Conservation (phyloP, 2,113 vertebrate genomes). For the Merops nubicus region DNA sequence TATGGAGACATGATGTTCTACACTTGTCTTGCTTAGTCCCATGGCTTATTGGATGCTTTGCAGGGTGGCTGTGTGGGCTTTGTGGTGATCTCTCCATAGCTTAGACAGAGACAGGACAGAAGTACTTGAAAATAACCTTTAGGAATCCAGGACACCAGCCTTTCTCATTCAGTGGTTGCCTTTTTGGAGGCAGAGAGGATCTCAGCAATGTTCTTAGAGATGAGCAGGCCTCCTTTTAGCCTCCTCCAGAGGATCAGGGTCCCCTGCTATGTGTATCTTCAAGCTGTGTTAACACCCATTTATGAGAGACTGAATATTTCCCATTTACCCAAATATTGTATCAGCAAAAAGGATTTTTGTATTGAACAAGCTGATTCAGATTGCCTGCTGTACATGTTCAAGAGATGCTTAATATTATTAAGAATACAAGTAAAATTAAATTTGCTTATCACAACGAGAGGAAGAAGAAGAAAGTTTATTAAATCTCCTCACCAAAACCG, state of each 20-base stretch:
- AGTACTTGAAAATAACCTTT: background rate
- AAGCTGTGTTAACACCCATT: background rate
- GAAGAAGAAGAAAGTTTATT: slow-evolving; percentile 53
- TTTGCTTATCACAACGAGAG: slow-evolving; percentile 26
- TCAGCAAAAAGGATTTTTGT: background rate
- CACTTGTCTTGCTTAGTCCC: background rate
- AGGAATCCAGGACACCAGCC: background rate
- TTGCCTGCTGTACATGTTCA: background rate
- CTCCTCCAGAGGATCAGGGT: background rate
- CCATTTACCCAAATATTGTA: background rate
- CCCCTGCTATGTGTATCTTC: background rate
- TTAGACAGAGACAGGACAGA: background rate
- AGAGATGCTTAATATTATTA: slow-evolving; percentile 10
- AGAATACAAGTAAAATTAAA: slow-evolving; percentile 31
- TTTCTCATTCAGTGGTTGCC: background rate
- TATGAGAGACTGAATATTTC: background rate
- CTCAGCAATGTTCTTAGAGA: background rate
- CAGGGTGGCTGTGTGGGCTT: background rate
- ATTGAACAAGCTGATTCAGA: background rate
- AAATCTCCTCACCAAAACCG: slow-evolving; percentile 1
- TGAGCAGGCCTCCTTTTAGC: background rate
- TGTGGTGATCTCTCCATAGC: background rate
- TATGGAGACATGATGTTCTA: background rate
- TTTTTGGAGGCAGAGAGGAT: background rate
- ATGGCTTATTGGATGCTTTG: background rate